Percentiles rank a stretch among this genome's conserved stretches.
Conservation (phyloP, 2,797 vertebrate genomes). For the Xiphorhynchus erythropygius region DNA sequence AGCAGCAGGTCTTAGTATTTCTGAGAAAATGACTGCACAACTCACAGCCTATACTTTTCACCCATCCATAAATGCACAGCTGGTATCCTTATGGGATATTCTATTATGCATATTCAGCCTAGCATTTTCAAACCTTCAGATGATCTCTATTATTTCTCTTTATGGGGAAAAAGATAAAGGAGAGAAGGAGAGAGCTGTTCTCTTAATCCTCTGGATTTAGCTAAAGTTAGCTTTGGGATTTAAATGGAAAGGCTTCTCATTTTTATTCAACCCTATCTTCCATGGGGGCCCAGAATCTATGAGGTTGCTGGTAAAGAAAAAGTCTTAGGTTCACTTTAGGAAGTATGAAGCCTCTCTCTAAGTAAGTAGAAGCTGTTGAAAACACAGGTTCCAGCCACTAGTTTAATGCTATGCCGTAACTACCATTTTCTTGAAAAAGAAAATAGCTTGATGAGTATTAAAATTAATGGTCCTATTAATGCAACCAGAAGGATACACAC, state of each 20-base stretch:
- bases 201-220: background rate
- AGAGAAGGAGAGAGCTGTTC: background rate
- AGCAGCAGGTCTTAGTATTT: constrained; percentile 11
- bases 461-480: background rate
- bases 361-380: background rate
- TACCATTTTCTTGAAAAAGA: background rate
- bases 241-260: background rate
- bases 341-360: background rate
- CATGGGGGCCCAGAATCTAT: background rate
- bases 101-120: background rate
- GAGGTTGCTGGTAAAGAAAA: background rate
- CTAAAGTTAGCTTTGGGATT: background rate
- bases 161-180: background rate
- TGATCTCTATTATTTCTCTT: background rate
- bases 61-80: constrained; percentile 24
- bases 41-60: constrained; percentile 24
- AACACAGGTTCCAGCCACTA: background rate
- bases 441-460: background rate
- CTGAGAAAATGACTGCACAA: constrained; percentile 28
- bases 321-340: background rate
- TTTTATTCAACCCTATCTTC: background rate
- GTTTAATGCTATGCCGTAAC: background rate
- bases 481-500: background rate
- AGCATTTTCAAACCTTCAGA: constrained; percentile 12
- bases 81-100: constrained; percentile 26